These are phyloP conservation scores for Drosophila lini DNA, from an alignment of 1,140 invertebrate genomes.

Conservation along the genomic window DNA sequence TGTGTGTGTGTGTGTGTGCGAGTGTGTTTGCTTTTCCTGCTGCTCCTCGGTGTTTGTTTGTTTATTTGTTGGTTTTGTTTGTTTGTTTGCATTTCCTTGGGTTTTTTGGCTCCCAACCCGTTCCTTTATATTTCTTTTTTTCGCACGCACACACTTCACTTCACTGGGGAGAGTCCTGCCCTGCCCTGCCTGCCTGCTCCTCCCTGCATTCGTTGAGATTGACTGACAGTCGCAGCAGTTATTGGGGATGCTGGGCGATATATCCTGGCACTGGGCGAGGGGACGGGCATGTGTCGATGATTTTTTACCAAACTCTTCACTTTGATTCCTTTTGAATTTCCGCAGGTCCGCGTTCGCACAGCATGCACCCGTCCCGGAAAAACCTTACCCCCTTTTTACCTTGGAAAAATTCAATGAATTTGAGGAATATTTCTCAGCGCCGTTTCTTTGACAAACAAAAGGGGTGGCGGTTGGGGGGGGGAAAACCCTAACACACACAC, in stretches of 20 bases:
- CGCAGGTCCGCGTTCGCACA: conserved; percentile 39
- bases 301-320: conserved; percentile 64
- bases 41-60: conserved; percentile 12
- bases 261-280: conserved; percentile 8
- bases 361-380: conserved; percentile 1
- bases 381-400: conserved; percentile 1
- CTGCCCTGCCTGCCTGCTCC: background rate
- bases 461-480: background rate
- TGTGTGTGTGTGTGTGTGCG: conserved; percentile 31
- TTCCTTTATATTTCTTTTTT: background rate
- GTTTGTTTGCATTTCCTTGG: conserved; percentile 21
- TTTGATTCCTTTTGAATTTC: conserved; percentile 73
- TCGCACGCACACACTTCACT: conserved; percentile 24
- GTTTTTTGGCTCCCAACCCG: conserved; percentile 22
- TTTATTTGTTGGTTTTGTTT: conserved; percentile 38
- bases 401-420: conserved; percentile 66
- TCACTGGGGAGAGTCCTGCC: background rate
- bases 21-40: conserved; percentile 3
- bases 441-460: conserved; percentile 69
- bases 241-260: conserved; percentile 3
- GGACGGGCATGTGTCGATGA: conserved; percentile 25
- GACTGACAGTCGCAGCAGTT: conserved; percentile 52
- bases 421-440: conserved; percentile 68
- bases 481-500: conserved; percentile 16
- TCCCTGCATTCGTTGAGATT: conserved; percentile 34